Evolutionary conservation across 2,113 vertebrate genomes (phyloP).

Genomic region (Australoheros scitulus): DNA sequence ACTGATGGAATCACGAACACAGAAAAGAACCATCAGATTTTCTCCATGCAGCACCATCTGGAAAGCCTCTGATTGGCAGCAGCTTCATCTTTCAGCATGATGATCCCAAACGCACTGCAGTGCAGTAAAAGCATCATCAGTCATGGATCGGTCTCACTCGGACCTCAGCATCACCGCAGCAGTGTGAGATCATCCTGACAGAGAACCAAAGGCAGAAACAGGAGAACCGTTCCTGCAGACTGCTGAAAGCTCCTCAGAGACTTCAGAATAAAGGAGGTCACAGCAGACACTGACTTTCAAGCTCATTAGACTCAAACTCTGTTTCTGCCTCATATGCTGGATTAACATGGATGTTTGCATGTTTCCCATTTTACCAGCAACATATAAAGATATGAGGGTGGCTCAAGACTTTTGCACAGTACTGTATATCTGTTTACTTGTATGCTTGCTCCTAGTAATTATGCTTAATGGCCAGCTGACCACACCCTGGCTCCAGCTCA

Average conservation of each 20-base stretch:
- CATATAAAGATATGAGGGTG: background rate
- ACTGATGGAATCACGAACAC: too few relatives aligned
- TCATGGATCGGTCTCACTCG: too few relatives aligned
- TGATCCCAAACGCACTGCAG: too few relatives aligned
- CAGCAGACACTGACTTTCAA: background rate
- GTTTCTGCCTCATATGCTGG: background rate
- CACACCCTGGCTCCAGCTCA: background rate
- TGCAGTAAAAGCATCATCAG: too few relatives aligned
- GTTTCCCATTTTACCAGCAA: background rate
- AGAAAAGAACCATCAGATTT: too few relatives aligned
- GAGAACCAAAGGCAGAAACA: too few relatives aligned
- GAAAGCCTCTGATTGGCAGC: too few relatives aligned
- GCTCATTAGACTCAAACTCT: background rate
- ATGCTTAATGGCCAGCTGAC: background rate
- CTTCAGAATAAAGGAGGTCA: background rate
- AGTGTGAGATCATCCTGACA: too few relatives aligned
- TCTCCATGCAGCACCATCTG: too few relatives aligned
- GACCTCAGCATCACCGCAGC: too few relatives aligned
- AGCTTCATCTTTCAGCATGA: too few relatives aligned
- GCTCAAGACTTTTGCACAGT: background rate
- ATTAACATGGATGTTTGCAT: fast-evolving
- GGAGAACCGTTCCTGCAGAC: background rate
- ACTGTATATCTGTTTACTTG: background rate
- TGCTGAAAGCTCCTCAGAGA: too few relatives aligned
- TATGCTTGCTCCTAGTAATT: background rate